These are phyloP conservation scores for Cryptocephalus primarius DNA, from an alignment of 2,888 invertebrate species.

Conservation along the genomic window DNA sequence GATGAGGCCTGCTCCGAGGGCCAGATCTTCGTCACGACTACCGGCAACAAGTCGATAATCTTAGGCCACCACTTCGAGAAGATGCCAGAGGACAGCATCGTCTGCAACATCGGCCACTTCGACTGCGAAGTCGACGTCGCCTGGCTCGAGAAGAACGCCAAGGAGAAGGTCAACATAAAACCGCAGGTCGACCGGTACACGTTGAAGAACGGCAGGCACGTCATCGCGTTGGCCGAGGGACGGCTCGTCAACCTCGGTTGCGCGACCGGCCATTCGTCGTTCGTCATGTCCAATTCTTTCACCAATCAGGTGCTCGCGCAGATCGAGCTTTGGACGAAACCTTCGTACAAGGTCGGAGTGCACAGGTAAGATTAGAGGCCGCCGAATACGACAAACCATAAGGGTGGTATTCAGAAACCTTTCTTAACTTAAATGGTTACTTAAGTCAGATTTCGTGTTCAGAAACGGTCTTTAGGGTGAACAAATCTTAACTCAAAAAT, in stretches of 20 bases:
- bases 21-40: slow-evolving; percentile 93
- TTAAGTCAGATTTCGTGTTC: no score
- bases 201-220: slow-evolving; percentile 78
- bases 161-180: slow-evolving; percentile 83
- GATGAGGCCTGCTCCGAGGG: slow-evolving; percentile 87
- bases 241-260: slow-evolving; percentile 96
- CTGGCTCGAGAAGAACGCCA: slow-evolving; percentile 87
- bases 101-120: slow-evolving; percentile 99
- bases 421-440: no score
- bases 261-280: slow-evolving; percentile 97
- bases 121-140: slow-evolving; percentile 87
- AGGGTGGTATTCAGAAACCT: no score
- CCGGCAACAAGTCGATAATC: slow-evolving; percentile 91
- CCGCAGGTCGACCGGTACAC: slow-evolving; percentile 94
- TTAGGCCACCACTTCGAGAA: slow-evolving; percentile 73
- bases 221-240: slow-evolving; percentile 92
- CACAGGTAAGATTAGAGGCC: slow-evolving; percentile 57
- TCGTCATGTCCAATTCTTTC: slow-evolving; percentile 99
- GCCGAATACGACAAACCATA: no score
- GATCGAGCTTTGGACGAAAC: slow-evolving; percentile 94
- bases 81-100: slow-evolving; percentile 94
- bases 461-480: no score
- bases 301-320: slow-evolving; percentile 99
- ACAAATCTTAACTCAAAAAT: no score
- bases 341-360: slow-evolving; percentile 78